Evolutionary conservation across 2,113 vertebrate species (phyloP).

Genomic region (Tragelaphus strepsiceros): DNA sequence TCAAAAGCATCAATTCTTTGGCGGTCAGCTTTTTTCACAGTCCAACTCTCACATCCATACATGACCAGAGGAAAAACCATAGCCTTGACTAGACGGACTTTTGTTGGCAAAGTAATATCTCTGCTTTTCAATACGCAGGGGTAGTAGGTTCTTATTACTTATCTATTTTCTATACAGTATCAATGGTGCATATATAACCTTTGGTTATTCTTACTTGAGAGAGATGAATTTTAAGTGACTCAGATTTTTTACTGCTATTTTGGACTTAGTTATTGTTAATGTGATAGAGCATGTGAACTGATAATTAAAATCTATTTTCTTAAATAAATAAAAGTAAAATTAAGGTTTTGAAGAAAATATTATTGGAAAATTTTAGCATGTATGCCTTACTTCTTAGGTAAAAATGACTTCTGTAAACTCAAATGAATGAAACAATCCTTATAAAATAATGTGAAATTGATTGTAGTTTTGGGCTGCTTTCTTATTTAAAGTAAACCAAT

Average conservation of each 20-base stretch:
- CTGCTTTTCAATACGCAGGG: not conserved
- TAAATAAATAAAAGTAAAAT: not conserved
- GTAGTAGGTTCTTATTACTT: not conserved
- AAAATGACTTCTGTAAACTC: not conserved
- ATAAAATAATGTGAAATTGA: not conserved
- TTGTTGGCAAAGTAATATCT: too few relatives aligned
- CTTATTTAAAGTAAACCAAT: not conserved
- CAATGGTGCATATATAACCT: not conserved
- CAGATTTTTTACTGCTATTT: not conserved
- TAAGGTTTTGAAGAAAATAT: not conserved
- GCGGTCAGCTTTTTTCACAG: too few relatives aligned
- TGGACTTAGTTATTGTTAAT: not conserved
- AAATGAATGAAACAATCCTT: not conserved
- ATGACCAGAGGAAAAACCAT: too few relatives aligned
- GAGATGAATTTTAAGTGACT: not conserved
- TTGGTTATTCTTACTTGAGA: not conserved
- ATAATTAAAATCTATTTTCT: not conserved
- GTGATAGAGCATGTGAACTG: not conserved
- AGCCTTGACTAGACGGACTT: too few relatives aligned
- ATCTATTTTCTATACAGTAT: not conserved
- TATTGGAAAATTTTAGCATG: not conserved
- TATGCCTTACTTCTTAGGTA: not conserved
- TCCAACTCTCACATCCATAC: too few relatives aligned
- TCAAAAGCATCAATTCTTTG: too few relatives aligned
- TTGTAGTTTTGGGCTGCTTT: not conserved